Base-by-base conservation (phyloP, 23 tunicate species). In the Pegea sp. region DNA sequence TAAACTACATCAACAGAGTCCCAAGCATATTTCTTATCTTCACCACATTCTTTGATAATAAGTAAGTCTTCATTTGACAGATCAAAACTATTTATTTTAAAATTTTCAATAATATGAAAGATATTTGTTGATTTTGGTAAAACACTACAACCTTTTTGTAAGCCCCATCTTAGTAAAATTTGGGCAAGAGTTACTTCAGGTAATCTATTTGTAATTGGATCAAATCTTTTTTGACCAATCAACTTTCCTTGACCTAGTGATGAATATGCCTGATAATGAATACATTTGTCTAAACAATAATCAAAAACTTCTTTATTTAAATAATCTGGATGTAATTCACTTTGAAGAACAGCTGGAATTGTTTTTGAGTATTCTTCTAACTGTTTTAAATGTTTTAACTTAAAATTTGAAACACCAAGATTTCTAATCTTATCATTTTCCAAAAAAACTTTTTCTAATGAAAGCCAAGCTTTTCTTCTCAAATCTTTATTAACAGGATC, bases 321-420 rank as follows among this genome's bases (percentile, higher is more conserved):
- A 32, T 56, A 56, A 31, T 81, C 93, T 11, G 81, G 93, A 28
- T 81, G 93, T 51, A 66, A 66, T 62, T 81, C 93, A 49, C 61
- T 66, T 49, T 81, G 93, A 31, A 72, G 30, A 29, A 81, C 93
- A 29, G 67, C 66, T 4, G 93, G 93, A n/a, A 59, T 42, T 8
- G 62, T 33, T 1, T 34, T 48, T 1, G 60, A 76, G 44, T 71
- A 57, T 0, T 31, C 58, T 29, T 26, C 13, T 23, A 81, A 21
- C 42, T 81, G 76, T 5, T 43, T 21, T 49, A 81, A 33, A 49
- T 81, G 93, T 16, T 33, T 59, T n/a, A 32, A 24, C 1, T 56
- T 60, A 57, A 54, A 81, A 48, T 81, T 81, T 4, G 93, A 81
- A 4, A 81, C 67, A 6, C 93, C 93, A 0, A 81, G 42, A 26